Evolutionary conservation across 2,888 invertebrate species (phyloP).

Genomic region (Standfussiana lucernea): DNA sequence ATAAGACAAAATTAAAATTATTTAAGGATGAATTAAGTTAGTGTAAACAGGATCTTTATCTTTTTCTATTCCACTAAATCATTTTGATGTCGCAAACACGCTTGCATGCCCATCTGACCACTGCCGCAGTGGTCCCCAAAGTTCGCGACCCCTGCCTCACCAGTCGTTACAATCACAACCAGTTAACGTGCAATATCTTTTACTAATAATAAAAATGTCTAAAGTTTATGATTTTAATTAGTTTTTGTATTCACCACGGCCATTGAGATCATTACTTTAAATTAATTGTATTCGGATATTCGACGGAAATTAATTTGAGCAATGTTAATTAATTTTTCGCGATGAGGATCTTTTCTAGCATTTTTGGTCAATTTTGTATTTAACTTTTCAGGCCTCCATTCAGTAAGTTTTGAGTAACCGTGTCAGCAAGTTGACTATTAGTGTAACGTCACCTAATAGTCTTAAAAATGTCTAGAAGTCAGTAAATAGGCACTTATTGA

Average conservation of each 20-base stretch:
- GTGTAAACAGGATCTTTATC: not conserved
- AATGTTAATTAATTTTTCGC: not conserved
- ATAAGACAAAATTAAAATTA: not conserved
- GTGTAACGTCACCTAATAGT: no score
- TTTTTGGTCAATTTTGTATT: not conserved
- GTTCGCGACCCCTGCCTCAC: constrained; percentile 28
- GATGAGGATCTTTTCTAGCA: not conserved
- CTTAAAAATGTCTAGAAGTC: not conserved
- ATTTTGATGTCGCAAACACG: not conserved
- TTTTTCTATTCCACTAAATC: constrained; percentile 7
- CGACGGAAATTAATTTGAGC: not conserved
- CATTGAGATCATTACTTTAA: constrained; percentile 10
- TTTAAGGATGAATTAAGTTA: not conserved
- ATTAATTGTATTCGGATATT: constrained; percentile 32
- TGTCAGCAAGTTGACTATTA: not conserved
- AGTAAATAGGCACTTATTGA: no score
- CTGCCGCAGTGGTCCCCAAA: not conserved
- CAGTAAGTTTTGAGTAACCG: not conserved
- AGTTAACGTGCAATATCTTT: constrained; percentile 16
- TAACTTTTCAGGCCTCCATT: not conserved
- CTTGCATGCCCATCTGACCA: not conserved
- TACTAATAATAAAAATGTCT: constrained; percentile 41
- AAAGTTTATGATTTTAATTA: constrained; percentile 42
- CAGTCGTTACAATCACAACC: constrained; percentile 18
- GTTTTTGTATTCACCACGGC: constrained; percentile 29